These are phyloP conservation scores for Caiman crocodilus DNA, from an alignment of 2,797 vertebrate genomes.

Conservation along the genomic window DNA sequence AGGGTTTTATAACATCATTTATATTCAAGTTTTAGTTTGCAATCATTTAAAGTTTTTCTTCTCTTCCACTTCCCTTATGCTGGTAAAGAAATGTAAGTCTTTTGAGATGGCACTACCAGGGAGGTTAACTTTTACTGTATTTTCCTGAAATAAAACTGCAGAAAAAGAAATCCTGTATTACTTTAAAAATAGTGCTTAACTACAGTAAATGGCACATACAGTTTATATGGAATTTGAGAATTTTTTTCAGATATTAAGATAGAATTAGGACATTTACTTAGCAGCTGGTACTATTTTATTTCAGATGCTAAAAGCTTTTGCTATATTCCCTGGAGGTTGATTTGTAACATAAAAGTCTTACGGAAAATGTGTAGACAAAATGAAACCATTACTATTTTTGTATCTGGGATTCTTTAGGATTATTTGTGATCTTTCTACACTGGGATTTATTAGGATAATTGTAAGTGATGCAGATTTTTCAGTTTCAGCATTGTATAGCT, in stretches of 20 bases:
- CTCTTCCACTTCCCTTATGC: slow-evolving; percentile 56
- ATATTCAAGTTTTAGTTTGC: slow-evolving; percentile 68
- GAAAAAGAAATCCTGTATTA: background rate
- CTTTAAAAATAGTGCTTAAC: slow-evolving; percentile 34
- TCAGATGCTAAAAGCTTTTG: background rate
- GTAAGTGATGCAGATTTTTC: accelerated
- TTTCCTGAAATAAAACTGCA: background rate
- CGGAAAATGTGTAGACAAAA: background rate
- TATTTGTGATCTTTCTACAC: background rate
- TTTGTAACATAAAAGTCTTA: slow-evolving; percentile 21
- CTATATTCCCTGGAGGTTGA: background rate
- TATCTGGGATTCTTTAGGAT: background rate
- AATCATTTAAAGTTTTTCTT: slow-evolving; percentile 66
- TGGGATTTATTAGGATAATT: background rate
- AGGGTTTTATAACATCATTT: slow-evolving; percentile 64
- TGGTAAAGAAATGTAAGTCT: slow-evolving; percentile 57
- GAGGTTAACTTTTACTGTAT: slow-evolving; percentile 22
- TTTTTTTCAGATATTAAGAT: background rate
- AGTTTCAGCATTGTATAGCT: background rate
- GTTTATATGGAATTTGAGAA: slow-evolving; percentile 32
- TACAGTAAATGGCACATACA: slow-evolving; percentile 19
- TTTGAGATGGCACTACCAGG: slow-evolving; percentile 31
- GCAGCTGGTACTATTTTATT: background rate
- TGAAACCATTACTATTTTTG: background rate
- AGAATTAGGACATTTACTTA: background rate